Conservation (phyloP, 2,113 vertebrate genomes). For the Myodes glareolus region DNA sequence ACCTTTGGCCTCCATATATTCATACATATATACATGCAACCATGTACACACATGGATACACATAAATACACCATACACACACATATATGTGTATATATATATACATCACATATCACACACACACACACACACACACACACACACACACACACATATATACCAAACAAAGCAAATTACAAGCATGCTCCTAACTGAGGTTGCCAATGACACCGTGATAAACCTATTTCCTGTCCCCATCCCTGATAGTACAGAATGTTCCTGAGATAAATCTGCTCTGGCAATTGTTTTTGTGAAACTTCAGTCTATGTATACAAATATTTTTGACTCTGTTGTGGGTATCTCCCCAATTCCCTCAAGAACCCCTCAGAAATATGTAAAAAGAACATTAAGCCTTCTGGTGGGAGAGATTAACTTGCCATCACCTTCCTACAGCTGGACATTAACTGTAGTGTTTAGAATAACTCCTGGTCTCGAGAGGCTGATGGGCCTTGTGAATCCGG, state of each 20-base stretch:
- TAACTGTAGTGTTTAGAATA: background rate
- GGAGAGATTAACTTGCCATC: background rate
- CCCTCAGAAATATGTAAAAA: background rate
- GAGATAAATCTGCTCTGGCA: background rate
- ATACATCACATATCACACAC: too few species aligned
- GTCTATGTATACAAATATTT: background rate
- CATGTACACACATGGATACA: background rate
- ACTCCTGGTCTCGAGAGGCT: background rate
- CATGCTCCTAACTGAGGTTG: background rate
- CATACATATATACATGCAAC: too few species aligned
- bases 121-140: background rate
- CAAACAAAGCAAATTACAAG: background rate
- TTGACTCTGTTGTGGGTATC: background rate
- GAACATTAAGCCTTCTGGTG: background rate
- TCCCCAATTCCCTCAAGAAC: background rate
- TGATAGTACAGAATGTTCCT: too few species aligned
- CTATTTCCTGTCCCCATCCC: background rate
- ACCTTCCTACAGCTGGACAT: background rate
- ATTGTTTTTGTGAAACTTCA: background rate
- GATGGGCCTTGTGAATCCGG: background rate
- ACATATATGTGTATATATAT: too few species aligned
- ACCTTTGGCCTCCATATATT: background rate
- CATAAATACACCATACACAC: background rate
- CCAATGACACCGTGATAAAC: background rate
- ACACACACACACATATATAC: background rate